Evolutionary conservation across 2,797 vertebrate species (phyloP).

Genomic region (Etheostoma nigrum): DNA sequence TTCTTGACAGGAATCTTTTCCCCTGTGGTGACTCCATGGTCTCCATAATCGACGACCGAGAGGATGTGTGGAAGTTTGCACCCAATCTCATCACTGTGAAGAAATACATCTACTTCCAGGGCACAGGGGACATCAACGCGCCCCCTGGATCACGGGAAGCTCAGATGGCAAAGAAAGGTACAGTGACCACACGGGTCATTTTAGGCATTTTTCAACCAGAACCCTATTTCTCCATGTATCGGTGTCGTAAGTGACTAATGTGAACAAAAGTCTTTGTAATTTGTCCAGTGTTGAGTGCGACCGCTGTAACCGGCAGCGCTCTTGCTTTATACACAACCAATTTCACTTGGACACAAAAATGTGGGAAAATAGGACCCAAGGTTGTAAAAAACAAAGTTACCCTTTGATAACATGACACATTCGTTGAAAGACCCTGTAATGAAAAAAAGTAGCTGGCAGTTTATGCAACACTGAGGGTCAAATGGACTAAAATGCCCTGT

Average conservation of each 20-base stretch:
- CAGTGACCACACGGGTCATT: neutral
- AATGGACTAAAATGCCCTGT: neutral
- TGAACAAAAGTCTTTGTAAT: too few species aligned
- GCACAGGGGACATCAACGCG: conserved; percentile 95
- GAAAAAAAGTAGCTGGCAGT: neutral
- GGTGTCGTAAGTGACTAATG: too few species aligned
- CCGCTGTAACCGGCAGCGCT: too few species aligned
- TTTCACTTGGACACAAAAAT: too few species aligned
- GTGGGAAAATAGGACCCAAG: too few species aligned
- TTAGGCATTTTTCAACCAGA: too few species aligned
- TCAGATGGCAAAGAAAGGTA: conserved; percentile 90
- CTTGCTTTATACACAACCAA: too few species aligned
- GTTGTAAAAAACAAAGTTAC: too few species aligned
- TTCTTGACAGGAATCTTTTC: conserved; percentile 91
- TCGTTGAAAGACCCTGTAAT: neutral
- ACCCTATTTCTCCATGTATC: too few species aligned
- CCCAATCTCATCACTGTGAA: conserved; percentile 99
- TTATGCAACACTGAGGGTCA: conserved; percentile 14
- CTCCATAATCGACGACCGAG: conserved; percentile 98
- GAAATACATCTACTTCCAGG: conserved; percentile 98
- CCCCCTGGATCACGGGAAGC: conserved; percentile 91
- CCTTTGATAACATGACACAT: neutral
- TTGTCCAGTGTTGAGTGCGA: too few species aligned
- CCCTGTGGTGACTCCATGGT: conserved; percentile 99
- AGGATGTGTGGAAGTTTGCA: conserved; percentile 99